phyloP scores from a whole-genome alignment of 2,113 vertebrate species.

The Glaucomys volans region DNA sequence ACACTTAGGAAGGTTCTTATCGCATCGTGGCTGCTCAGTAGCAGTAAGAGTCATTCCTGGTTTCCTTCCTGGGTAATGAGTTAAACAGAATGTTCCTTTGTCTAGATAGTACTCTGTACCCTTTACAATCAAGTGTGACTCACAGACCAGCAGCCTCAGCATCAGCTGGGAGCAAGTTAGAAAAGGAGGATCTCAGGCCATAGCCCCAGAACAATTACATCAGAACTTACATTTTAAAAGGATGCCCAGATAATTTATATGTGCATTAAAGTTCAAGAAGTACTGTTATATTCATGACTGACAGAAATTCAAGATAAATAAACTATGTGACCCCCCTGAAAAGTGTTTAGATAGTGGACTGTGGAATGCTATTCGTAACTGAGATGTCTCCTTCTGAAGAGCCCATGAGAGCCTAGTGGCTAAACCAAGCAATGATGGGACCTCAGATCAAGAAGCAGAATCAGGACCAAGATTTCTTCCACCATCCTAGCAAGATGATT shows the following conservation, averaged over 20 bases:
- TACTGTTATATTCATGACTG: neutral
- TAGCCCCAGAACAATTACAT: neutral
- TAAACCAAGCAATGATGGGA: neutral
- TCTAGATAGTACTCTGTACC: neutral
- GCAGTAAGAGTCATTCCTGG: neutral
- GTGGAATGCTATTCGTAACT: neutral
- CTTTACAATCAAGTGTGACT: neutral
- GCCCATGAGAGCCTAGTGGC: neutral
- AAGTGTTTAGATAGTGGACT: neutral
- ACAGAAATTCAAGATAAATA: neutral
- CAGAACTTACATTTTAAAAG: slow-evolving; percentile 28
- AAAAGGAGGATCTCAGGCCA: neutral
- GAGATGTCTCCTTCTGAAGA: neutral
- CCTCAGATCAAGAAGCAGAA: neutral
- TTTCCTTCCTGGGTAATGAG: neutral
- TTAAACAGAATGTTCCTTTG: neutral
- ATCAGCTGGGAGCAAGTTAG: neutral
- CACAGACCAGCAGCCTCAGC: neutral
- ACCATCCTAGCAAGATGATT: neutral
- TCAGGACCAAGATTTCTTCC: neutral
- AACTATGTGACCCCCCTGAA: neutral
- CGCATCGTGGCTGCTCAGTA: neutral
- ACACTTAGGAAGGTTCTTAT: neutral
- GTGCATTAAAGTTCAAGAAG: neutral
- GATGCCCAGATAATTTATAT: neutral